phyloP scores from a whole-genome alignment of 1,140 invertebrate species.

The Diabrotica virgifera region DNA sequence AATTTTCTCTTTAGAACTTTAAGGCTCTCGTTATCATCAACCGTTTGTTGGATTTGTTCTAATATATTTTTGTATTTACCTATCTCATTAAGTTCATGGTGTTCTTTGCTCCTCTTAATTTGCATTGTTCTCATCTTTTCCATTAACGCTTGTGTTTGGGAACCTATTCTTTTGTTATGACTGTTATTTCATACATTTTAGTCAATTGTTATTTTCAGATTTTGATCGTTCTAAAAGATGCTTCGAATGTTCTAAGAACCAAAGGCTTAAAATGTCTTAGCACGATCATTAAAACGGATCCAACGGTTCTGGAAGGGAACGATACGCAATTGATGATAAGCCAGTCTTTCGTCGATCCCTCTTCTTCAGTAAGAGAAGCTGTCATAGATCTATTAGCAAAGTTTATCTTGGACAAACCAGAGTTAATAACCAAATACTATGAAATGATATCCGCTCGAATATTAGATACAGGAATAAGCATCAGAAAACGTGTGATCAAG shows the following conservation, averaged over 20 bases:
- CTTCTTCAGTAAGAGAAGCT: slow-evolving; percentile 96
- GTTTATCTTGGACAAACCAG: slow-evolving; percentile 93
- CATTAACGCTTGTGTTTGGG: too few relatives aligned
- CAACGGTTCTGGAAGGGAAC: slow-evolving; percentile 81
- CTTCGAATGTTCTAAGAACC: slow-evolving; percentile 92
- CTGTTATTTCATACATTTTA: too few relatives aligned
- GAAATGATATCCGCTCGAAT: slow-evolving; percentile 94
- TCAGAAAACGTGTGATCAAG: slow-evolving; percentile 97
- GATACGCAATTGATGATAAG: slow-evolving; percentile 97
- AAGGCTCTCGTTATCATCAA: too few relatives aligned
- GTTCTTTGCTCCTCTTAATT: too few relatives aligned
- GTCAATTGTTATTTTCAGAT: slow-evolving; percentile 53
- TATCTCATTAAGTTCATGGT: too few relatives aligned
- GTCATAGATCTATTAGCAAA: slow-evolving; percentile 98
- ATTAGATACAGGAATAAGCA: slow-evolving; percentile 96
- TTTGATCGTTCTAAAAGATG: slow-evolving; percentile 81
- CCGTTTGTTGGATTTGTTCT: too few relatives aligned
- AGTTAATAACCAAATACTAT: slow-evolving; percentile 96
- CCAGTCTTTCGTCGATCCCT: slow-evolving; percentile 92
- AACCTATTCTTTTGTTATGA: too few relatives aligned
- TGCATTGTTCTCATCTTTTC: too few relatives aligned
- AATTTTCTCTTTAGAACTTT: too few relatives aligned
- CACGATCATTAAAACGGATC: slow-evolving; percentile 97
- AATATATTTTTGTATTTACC: too few relatives aligned
- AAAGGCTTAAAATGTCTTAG: slow-evolving; percentile 99